These are phyloP conservation scores for Melinaea marsaeus DNA, from an alignment of 2,888 invertebrate genomes.

Conservation along the genomic window DNA sequence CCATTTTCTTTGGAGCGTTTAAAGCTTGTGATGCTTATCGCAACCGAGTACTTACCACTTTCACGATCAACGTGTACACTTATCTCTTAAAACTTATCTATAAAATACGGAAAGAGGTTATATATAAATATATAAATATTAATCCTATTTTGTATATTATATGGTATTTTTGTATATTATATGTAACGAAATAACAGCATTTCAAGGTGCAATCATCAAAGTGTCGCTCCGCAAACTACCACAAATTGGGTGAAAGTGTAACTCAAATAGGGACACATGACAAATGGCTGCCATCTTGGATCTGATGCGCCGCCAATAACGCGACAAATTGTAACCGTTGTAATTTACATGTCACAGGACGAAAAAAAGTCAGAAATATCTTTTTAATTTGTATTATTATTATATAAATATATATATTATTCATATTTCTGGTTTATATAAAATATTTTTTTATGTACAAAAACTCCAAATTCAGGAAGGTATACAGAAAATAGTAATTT, in stretches of 20 bases:
- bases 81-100: constrained; percentile 33
- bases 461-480: neutral
- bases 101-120: constrained; percentile 7
- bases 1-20: constrained; percentile 36
- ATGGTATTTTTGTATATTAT: neutral
- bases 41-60: constrained; percentile 34
- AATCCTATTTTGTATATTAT: neutral
- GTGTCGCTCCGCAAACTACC: constrained; percentile 58
- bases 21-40: constrained; percentile 37
- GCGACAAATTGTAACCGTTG: constrained; percentile 45
- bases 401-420: neutral
- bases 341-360: constrained; percentile 60
- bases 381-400: neutral
- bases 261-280: constrained; percentile 70
- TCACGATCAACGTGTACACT: constrained; percentile 34
- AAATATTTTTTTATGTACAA: no score
- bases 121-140: neutral
- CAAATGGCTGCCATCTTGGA: constrained; percentile 63
- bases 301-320: constrained; percentile 48
- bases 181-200: neutral
- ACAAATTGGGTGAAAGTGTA: constrained; percentile 72
- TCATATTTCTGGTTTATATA: neutral
- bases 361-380: neutral
- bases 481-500: constrained; percentile 23
- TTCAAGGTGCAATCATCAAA: constrained; percentile 37